phyloP scores from a whole-genome alignment of 2,797 vertebrate genomes.

The Nannoperca australis region DNA sequence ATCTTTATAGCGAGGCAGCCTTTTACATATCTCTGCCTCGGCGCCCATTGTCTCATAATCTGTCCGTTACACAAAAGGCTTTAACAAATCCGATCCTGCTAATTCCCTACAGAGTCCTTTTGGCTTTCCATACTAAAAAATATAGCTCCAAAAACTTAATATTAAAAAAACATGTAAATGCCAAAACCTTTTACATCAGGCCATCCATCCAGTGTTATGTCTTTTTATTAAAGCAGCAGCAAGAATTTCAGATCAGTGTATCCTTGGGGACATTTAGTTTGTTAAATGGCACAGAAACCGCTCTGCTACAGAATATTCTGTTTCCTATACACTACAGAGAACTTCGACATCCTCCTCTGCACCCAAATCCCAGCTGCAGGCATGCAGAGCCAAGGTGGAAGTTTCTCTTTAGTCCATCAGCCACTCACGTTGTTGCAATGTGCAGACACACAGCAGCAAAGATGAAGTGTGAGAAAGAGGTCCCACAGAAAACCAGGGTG shows the following conservation, averaged over 20 bases:
- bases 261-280: constrained; percentile 4
- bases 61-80: neutral
- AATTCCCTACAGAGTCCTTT: neutral
- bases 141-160: neutral
- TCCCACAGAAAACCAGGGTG: neutral
- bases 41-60: neutral
- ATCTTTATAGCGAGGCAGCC: neutral
- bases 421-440: constrained; percentile 46
- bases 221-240: constrained; percentile 2
- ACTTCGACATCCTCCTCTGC: constrained; percentile 44
- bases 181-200: neutral
- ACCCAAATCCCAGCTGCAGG: constrained; percentile 34
- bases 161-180: neutral
- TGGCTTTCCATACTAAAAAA: neutral
- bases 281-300: constrained; percentile 8
- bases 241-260: neutral
- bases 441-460: constrained; percentile 4
- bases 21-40: neutral
- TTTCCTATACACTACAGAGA: constrained; percentile 4
- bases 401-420: constrained; percentile 39
- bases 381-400: constrained; percentile 28
- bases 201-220: neutral
- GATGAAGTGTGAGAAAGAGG: constrained; percentile 6
- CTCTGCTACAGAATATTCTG: constrained; percentile 15
- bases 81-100: neutral